Conservation (phyloP, 2,888 invertebrate genomes). For the Glyphotaelius pellucidus region DNA sequence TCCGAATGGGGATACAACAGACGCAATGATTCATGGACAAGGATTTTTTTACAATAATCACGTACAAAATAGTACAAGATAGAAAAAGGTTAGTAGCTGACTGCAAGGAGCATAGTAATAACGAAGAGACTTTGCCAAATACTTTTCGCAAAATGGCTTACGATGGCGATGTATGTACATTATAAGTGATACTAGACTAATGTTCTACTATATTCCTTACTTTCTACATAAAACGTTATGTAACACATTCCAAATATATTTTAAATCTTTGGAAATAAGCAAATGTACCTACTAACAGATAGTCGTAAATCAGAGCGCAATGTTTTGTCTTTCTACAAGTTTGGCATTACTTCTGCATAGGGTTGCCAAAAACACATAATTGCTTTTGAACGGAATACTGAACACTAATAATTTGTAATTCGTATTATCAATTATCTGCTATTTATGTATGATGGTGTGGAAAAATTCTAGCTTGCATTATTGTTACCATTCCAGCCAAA, state of each 20-base stretch:
- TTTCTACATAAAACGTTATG: neutral
- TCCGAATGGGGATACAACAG: neutral
- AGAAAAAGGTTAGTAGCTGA: too few relatives aligned
- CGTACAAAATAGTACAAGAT: too few relatives aligned
- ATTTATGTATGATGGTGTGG: neutral
- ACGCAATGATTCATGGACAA: too few relatives aligned
- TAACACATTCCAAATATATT: neutral
- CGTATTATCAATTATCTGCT: neutral
- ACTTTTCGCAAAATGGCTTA: too few relatives aligned
- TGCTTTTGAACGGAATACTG: neutral
- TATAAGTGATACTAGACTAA: too few relatives aligned
- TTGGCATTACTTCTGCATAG: neutral
- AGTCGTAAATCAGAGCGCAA: neutral
- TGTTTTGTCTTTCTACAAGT: conserved; percentile 1
- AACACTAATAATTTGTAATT: neutral
- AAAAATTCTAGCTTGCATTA: neutral
- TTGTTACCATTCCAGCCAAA: neutral
- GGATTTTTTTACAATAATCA: too few relatives aligned
- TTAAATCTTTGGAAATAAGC: neutral
- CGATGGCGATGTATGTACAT: too few relatives aligned
- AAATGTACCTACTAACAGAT: neutral
- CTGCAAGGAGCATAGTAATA: too few relatives aligned
- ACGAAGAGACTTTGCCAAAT: too few relatives aligned
- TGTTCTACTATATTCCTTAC: too few relatives aligned
- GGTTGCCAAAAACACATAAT: neutral